Conservation (phyloP, 2,113 vertebrate species). For the Oriolus oriolus region DNA sequence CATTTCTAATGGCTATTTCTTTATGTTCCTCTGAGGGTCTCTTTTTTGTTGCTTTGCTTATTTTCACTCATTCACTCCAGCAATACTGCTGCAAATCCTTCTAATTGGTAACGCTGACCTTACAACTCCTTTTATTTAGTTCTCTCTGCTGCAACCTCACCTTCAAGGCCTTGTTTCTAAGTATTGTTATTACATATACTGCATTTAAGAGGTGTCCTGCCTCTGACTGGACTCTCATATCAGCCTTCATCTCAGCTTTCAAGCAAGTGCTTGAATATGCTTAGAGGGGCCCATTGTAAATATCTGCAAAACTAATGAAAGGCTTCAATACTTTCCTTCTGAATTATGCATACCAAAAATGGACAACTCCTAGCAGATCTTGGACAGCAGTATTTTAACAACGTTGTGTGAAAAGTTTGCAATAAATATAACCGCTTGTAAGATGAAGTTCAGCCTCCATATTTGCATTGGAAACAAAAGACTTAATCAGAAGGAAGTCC, state of each 20-base stretch:
- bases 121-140: background rate
- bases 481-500: background rate
- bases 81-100: background rate
- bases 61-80: background rate
- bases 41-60: background rate
- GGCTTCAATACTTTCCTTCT: background rate
- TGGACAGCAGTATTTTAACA: background rate
- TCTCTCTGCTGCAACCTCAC: background rate
- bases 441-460: background rate
- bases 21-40: background rate
- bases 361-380: background rate
- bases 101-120: rapidly evolving
- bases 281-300: background rate
- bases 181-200: background rate
- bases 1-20: background rate
- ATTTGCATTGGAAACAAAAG: background rate
- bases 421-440: background rate
- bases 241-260: background rate
- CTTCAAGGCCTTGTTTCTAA: background rate
- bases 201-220: background rate
- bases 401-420: background rate
- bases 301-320: background rate
- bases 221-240: background rate
- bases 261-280: background rate
- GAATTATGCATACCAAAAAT: background rate